Conservation (phyloP, 2,113 vertebrate genomes). For the Paramormyrops kingsleyae region DNA sequence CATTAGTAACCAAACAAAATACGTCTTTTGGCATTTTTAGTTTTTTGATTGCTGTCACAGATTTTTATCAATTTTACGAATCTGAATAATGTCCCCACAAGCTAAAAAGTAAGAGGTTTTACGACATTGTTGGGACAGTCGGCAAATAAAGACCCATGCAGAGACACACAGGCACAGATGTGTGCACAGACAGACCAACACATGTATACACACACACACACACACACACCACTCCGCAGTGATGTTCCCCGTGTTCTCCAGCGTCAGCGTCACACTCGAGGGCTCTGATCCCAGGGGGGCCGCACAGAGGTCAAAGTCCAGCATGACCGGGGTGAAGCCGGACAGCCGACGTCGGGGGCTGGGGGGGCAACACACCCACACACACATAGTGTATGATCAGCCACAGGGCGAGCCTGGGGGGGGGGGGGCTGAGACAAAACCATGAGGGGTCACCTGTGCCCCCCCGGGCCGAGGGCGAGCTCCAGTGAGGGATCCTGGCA, state of each 20-base stretch:
- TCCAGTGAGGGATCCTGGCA: conserved; percentile 58
- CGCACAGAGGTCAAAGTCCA: conserved; percentile 81
- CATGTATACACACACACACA: not conserved
- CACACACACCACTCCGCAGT: conserved; percentile 76
- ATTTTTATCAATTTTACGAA: not conserved
- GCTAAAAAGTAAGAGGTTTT: not conserved
- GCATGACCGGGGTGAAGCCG: conserved; percentile 60
- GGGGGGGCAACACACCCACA: not conserved
- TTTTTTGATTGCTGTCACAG: not conserved
- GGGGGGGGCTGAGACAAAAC: not conserved
- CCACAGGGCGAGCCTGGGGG: not conserved
- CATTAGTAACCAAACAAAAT: not conserved
- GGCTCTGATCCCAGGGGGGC: conserved; percentile 65
- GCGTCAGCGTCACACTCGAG: conserved; percentile 63
- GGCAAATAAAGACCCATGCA: not conserved
- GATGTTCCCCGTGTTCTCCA: conserved; percentile 72
- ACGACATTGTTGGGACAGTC: not conserved
- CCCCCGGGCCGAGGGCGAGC: conserved; percentile 65
- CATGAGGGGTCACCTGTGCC: conserved; percentile 65
- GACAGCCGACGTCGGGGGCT: conserved; percentile 60
- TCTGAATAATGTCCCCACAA: not conserved
- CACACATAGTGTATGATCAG: not conserved
- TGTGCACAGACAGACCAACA: not conserved
- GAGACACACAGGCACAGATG: not conserved
- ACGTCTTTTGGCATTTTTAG: not conserved